phyloP scores from a whole-genome alignment of 2,888 invertebrate species.

The Acleris literana region DNA sequence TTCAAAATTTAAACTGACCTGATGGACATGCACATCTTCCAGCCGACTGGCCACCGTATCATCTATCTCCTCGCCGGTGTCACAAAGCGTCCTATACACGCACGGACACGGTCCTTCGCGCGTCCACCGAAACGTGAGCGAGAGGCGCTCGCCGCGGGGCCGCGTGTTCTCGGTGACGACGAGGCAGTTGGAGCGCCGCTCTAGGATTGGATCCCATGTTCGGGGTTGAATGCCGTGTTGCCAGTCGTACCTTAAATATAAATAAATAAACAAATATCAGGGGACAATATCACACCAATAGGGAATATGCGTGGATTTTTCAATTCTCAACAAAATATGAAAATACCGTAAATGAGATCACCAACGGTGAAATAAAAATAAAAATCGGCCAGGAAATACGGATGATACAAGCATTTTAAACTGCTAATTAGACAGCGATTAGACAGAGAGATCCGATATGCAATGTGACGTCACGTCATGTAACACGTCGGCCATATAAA shows the following conservation, averaged over 20 bases:
- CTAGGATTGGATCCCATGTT: slow-evolving; percentile 86
- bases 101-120: slow-evolving; percentile 85
- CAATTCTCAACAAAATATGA: too few species aligned
- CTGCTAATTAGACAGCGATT: too few species aligned
- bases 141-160: slow-evolving; percentile 83
- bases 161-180: slow-evolving; percentile 60
- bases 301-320: too few species aligned
- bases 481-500: too few species aligned
- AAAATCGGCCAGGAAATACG: too few species aligned
- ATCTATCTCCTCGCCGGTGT: slow-evolving; percentile 77
- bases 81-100: slow-evolving; percentile 86
- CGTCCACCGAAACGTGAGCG: slow-evolving; percentile 93
- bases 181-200: slow-evolving; percentile 40
- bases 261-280: too few species aligned
- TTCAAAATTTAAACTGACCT: slow-evolving; percentile 62
- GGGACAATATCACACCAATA: too few species aligned
- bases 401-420: too few species aligned
- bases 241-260: slow-evolving; percentile 88
- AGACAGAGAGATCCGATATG: too few species aligned
- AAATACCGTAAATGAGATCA: too few species aligned
- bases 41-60: slow-evolving; percentile 84
- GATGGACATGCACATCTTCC: slow-evolving; percentile 91
- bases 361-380: too few species aligned
- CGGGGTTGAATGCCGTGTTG: slow-evolving; percentile 94
- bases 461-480: too few species aligned